Base-by-base conservation (phyloP, 2,113 vertebrate genomes). In the Arizona elegans region DNA sequence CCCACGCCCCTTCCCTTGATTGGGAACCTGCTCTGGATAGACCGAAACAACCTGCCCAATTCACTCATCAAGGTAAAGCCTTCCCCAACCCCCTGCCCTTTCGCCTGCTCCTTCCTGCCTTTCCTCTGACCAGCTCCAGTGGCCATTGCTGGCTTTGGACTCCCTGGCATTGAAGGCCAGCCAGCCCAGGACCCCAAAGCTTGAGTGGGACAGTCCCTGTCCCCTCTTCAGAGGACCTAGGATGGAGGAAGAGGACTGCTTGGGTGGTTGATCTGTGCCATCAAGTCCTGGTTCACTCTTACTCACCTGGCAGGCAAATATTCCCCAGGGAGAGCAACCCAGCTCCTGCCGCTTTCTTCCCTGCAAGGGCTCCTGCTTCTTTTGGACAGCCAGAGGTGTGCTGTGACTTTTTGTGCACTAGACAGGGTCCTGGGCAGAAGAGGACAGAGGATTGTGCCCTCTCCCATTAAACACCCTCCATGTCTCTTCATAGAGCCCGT, bases 11-110 rank as follows among this genome's bases (percentile, higher is more conserved):
- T 95, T 11, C 95, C 95, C 55, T 13, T 96, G 12, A 38, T 96
- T 3, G 95, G 95, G 7, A 96, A 96, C 85, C n/a, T 96, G 87
- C 88, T 93, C 13, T 94, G 92, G 87, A 15, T 70, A 70, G 29
- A 70, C 12, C 65, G 65, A 70, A 70, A 70, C 29, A n/a, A 70
- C 65, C 12, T 70, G 29, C 65, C 65, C 65, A 70, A 33, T 15
- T 70, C 65, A 15, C 65, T 70, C 65, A 70, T 70, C 65, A 70
- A 70, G 65, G 59, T 65, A 65, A 29, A 26, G 54, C 3, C 3
- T 0, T 21, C n/a, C 59, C 3, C 58, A 3, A 47, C 3, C 19
- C 56, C 56, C 21, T 21, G 0, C 23, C 58, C 58, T 59, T 12
- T 26, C 1, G 0, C 26, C 26, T 65, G 59, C 26, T 65, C 59